Evolutionary conservation across 2,888 invertebrate genomes (phyloP).

Genomic region (Drosophila borborema): DNA sequence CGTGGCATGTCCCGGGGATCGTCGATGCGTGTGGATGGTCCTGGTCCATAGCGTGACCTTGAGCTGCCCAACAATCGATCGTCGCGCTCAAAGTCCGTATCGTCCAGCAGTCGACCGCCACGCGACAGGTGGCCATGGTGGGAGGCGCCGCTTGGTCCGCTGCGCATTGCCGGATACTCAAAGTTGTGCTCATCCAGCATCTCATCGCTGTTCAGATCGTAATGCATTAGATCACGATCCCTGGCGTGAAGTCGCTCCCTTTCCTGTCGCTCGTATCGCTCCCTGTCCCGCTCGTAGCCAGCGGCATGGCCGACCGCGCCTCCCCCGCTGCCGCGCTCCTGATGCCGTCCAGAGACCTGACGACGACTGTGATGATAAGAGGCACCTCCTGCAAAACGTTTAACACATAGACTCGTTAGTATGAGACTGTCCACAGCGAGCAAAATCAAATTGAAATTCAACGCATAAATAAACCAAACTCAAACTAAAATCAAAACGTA

Average conservation of each 20-base stretch:
- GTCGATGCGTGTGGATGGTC: constrained; percentile 73
- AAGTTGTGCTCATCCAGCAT: constrained; percentile 84
- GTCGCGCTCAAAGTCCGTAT: constrained; percentile 84
- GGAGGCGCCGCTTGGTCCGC: constrained; percentile 79
- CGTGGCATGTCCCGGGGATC: constrained; percentile 83
- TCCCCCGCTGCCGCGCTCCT: constrained; percentile 73
- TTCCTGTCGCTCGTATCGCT: constrained; percentile 78
- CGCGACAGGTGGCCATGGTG: constrained; percentile 75
- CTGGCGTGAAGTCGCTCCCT: constrained; percentile 84
- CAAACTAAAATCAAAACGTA: constrained; percentile 46
- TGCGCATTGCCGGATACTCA: constrained; percentile 82
- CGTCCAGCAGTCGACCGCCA: constrained; percentile 81
- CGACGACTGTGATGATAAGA: constrained; percentile 85
- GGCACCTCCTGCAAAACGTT: constrained; percentile 82
- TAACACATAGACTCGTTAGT: constrained; percentile 40
- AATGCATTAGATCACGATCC: constrained; percentile 85
- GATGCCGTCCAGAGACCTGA: constrained; percentile 81
- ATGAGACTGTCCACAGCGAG: background rate
- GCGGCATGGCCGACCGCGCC: constrained; percentile 78
- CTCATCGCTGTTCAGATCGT: constrained; percentile 85
- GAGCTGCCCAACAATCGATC: constrained; percentile 73
- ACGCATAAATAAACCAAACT: constrained; percentile 51
- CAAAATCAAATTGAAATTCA: constrained; percentile 26
- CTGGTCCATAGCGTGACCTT: constrained; percentile 70
- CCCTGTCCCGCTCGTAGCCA: constrained; percentile 77